These are phyloP conservation scores for Tipula confusa DNA, from an alignment of 2,888 invertebrate genomes.

Conservation along the genomic window DNA sequence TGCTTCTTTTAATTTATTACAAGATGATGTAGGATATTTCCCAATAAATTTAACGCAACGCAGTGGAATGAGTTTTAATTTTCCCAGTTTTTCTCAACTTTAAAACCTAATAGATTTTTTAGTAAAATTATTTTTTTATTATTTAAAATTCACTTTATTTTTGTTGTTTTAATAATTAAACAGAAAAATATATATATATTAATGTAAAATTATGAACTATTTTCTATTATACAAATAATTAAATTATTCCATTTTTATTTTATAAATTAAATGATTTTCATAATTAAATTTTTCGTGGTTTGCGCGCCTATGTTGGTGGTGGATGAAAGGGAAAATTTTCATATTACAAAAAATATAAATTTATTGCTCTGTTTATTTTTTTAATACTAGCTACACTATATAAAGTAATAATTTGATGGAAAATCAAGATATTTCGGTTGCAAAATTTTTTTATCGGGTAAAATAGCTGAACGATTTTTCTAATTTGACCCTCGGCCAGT, in stretches of 20 bases:
- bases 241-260: background rate
- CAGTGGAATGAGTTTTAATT: too few relatives aligned
- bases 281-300: background rate
- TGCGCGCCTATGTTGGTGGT: background rate
- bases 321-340: background rate
- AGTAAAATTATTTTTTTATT: background rate
- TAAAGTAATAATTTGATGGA: background rate
- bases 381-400: background rate
- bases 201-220: background rate
- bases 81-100: too few relatives aligned
- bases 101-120: too few relatives aligned
- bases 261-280: background rate
- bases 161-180: constrained; percentile 13
- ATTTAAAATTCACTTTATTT: background rate
- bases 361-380: background rate
- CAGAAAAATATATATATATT: constrained; percentile 6
- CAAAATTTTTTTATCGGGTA: too few relatives aligned
- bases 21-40: too few relatives aligned
- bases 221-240: background rate
- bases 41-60: too few relatives aligned
- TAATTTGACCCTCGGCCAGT: background rate
- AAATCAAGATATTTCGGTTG: too few relatives aligned
- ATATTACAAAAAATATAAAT: background rate
- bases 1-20: too few relatives aligned
- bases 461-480: background rate